Evolutionary conservation across 2,113 vertebrate genomes (phyloP).

Genomic region (Mandrillus leucophaeus): DNA sequence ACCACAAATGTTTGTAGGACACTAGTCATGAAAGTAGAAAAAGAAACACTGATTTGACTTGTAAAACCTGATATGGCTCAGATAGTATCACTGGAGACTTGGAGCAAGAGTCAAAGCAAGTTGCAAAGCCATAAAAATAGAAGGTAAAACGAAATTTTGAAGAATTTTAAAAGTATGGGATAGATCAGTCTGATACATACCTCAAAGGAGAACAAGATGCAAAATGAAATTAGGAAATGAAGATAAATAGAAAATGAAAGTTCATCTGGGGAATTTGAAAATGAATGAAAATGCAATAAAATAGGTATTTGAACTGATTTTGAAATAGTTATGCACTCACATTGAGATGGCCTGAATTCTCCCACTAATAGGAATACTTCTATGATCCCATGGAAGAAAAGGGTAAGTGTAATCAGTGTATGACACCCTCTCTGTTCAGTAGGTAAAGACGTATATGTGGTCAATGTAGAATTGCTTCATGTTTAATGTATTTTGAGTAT

Average conservation of each 20-base stretch:
- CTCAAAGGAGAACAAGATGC: not conserved
- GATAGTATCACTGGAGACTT: not conserved
- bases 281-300: not conserved
- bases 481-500: not conserved
- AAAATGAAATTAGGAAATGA: not conserved
- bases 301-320: not conserved
- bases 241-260: not conserved
- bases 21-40: not conserved
- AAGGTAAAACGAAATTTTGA: not conserved
- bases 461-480: not conserved
- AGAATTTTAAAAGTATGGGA: not conserved
- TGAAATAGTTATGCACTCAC: not conserved
- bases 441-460: not conserved
- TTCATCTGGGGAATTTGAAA: not conserved
- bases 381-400: not conserved
- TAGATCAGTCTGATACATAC: not conserved
- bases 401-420: not conserved
- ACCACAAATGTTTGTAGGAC: not conserved
- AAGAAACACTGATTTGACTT: not conserved
- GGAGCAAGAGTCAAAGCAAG: not conserved
- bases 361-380: not conserved
- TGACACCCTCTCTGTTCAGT: not conserved
- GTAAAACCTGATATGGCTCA: not conserved
- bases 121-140: not conserved
- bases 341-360: not conserved